These are phyloP conservation scores for Acanthiza pusilla DNA, from an alignment of 2,797 vertebrate species.

Conservation along the genomic window DNA sequence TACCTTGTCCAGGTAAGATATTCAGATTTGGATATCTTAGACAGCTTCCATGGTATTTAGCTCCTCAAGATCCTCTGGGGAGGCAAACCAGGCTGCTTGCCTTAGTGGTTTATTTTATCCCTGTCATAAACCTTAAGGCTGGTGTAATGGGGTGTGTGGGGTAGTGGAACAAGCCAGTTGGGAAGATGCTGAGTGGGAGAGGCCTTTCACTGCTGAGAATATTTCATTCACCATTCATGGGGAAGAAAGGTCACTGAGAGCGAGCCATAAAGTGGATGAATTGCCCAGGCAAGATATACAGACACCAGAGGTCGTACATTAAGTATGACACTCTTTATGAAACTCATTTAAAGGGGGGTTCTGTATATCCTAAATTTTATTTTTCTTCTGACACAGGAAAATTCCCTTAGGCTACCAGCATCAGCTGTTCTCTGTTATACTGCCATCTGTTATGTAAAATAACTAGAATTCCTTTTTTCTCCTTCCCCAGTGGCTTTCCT, in stretches of 20 bases:
- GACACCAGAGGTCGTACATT: background rate
- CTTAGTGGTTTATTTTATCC: background rate
- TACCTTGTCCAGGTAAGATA: background rate
- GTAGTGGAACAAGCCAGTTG: background rate
- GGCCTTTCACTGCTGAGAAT: background rate
- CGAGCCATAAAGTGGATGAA: background rate
- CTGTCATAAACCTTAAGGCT: background rate
- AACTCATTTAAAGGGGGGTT: background rate
- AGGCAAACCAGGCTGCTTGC: background rate
- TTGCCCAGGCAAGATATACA: background rate
- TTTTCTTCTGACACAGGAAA: slow-evolving; percentile 24
- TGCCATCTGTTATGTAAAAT: slow-evolving; percentile 60
- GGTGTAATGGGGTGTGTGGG: background rate
- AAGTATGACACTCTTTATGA: background rate
- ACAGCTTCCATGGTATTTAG: background rate
- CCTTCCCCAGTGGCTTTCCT: slow-evolving; percentile 31
- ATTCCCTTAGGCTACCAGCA: slow-evolving; percentile 28
- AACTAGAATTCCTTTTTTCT: slow-evolving; percentile 40
- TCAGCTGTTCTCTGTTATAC: slow-evolving; percentile 58
- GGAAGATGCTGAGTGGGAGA: background rate
- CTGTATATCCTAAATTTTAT: slow-evolving; percentile 31
- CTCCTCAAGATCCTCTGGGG: background rate
- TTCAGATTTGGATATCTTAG: background rate
- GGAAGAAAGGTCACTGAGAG: background rate
- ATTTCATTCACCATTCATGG: background rate